Conservation (phyloP, 2,113 vertebrate species). For the Rhynchomys soricoides region DNA sequence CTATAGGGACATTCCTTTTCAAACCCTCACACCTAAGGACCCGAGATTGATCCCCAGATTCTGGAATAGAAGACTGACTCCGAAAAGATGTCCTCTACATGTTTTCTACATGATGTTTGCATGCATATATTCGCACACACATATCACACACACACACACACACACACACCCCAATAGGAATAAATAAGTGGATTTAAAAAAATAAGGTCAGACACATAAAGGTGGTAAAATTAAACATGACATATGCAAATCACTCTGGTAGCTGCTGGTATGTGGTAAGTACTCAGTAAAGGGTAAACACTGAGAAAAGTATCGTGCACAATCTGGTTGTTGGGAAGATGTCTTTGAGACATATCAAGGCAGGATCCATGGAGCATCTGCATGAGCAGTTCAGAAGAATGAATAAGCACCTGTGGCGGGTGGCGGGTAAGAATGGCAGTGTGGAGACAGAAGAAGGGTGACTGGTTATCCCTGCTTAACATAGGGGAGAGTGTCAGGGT, state of each 20-base stretch:
- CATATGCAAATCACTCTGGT: background rate
- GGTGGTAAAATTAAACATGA: background rate
- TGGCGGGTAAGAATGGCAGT: background rate
- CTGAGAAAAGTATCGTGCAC: background rate
- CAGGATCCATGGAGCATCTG: constrained; percentile 32
- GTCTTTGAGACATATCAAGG: background rate
- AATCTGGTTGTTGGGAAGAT: constrained; percentile 3
- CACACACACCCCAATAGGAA: background rate
- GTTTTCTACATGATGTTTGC: background rate
- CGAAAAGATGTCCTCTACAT: background rate
- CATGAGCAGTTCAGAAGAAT: background rate
- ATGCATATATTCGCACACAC: background rate
- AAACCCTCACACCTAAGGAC: background rate
- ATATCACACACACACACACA: background rate
- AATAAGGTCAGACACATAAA: background rate
- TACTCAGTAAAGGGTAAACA: constrained; percentile 20
- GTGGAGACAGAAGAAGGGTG: background rate
- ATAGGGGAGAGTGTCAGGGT: background rate
- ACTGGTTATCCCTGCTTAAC: background rate
- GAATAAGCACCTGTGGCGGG: background rate
- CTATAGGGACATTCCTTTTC: too few relatives aligned
- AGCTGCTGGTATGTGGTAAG: background rate
- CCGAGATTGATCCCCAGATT: background rate
- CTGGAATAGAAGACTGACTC: background rate
- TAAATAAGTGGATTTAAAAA: background rate